phyloP scores from a whole-genome alignment of 2,888 invertebrate species.

The Lamellibrachia columna region DNA sequence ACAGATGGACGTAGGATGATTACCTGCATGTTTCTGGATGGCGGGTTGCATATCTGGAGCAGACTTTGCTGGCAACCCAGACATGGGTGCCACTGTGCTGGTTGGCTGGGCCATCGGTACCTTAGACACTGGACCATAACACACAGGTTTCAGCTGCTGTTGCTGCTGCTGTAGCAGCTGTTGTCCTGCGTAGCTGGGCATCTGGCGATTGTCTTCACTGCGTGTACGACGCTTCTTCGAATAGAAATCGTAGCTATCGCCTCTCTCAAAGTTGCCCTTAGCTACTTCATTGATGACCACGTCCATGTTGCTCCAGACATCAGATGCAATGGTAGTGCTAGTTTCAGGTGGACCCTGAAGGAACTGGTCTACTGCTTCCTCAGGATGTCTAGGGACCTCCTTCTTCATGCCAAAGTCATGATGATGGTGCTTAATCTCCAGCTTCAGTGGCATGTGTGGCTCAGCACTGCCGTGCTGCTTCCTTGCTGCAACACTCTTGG shows the following conservation, averaged over 20 bases:
- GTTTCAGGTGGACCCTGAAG: not conserved
- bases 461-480: not conserved
- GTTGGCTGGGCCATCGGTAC: not conserved
- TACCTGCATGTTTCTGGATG: not conserved
- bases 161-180: slow-evolving; percentile 36
- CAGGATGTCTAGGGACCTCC: not conserved
- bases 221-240: slow-evolving; percentile 17
- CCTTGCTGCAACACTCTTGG: slow-evolving; percentile 49
- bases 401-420: not conserved
- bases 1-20: slow-evolving; percentile 7
- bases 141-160: slow-evolving; percentile 34
- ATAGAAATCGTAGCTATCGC: slow-evolving; percentile 33
- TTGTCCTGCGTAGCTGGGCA: slow-evolving; percentile 21
- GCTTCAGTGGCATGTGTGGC: slow-evolving; percentile 33
- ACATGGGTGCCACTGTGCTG: not conserved
- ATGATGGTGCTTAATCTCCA: slow-evolving; percentile 28
- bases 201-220: not conserved
- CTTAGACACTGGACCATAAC: slow-evolving; percentile 22
- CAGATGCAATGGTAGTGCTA: not conserved
- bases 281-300: slow-evolving; percentile 91
- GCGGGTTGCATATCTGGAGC: slow-evolving; percentile 13
- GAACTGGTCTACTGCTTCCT: not conserved
- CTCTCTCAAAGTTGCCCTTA: slow-evolving; percentile 70
- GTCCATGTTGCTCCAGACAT: slow-evolving; percentile 74
- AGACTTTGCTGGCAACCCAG: not conserved